Conservation (phyloP, 2,797 vertebrate genomes). For the Callimico goeldii region DNA sequence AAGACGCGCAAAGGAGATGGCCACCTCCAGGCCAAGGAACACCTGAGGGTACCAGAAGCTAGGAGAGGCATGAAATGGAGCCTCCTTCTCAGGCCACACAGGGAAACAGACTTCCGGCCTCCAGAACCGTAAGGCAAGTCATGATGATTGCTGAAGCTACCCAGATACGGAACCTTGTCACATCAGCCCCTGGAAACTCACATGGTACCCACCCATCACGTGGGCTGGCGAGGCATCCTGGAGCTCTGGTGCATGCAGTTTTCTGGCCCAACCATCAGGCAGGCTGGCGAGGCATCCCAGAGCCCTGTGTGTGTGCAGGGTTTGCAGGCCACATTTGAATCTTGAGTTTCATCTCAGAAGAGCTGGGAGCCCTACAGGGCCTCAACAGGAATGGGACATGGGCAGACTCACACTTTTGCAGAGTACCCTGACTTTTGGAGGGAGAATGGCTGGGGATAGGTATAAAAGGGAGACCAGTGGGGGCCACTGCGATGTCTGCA, state of each 20-base stretch:
- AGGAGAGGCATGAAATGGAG: neutral
- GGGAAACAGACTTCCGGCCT: neutral
- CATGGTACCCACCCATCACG: neutral
- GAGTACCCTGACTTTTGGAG: neutral
- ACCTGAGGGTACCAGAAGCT: neutral
- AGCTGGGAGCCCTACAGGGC: fast-evolving
- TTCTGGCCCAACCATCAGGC: neutral
- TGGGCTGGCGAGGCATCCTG: fast-evolving
- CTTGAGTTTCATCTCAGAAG: neutral
- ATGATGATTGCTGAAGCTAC: neutral
- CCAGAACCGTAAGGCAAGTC: neutral
- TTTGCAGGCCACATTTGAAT: too few species aligned
- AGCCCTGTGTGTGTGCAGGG: fast-evolving
- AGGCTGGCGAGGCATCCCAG: fast-evolving
- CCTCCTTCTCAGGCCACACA: neutral
- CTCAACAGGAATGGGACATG: neutral
- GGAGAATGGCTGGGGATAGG: neutral
- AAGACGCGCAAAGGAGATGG: neutral
- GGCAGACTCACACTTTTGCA: neutral
- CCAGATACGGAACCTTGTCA: neutral
- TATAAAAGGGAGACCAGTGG: neutral
- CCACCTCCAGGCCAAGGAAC: neutral
- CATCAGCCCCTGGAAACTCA: neutral
- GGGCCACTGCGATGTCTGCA: neutral
- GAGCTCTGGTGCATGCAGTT: neutral